Evolutionary conservation across 2,888 invertebrate genomes (phyloP).

Genomic region (Limenitis arthemis): DNA sequence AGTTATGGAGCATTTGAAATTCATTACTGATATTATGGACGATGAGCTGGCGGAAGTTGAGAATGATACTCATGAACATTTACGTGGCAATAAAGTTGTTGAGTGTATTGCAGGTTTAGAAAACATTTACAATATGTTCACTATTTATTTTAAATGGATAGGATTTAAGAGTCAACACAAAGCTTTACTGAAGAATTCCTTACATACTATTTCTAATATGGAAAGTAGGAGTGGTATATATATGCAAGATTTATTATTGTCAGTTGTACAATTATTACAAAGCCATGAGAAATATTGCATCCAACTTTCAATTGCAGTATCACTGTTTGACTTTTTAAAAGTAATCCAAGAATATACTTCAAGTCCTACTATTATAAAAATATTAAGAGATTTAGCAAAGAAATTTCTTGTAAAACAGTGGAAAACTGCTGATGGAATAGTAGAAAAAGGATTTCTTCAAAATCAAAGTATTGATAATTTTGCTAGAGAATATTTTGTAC

Average conservation of each 20-base stretch:
- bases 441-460: constrained; percentile 76
- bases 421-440: constrained; percentile 74
- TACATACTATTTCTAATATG: constrained; percentile 48
- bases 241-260: constrained; percentile 47
- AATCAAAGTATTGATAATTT: constrained; percentile 77
- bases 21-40: constrained; percentile 41
- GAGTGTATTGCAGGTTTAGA: constrained; percentile 63
- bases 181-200: constrained; percentile 47
- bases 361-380: constrained; percentile 49
- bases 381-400: constrained; percentile 53
- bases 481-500: constrained; percentile 74
- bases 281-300: constrained; percentile 65
- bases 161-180: constrained; percentile 68
- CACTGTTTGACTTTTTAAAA: constrained; percentile 67
- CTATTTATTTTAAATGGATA: constrained; percentile 75
- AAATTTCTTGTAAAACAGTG: constrained; percentile 76
- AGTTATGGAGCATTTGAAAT: constrained; percentile 43
- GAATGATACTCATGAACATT: constrained; percentile 35
- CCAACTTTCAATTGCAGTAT: constrained; percentile 68
- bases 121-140: constrained; percentile 68
- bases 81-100: constrained; percentile 38
- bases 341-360: constrained; percentile 58
- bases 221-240: constrained; percentile 39
- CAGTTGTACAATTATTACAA: constrained; percentile 51
- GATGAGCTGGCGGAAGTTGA: constrained; percentile 30